phyloP scores from a whole-genome alignment of 1,140 invertebrate species.

The Acromyrmex heyeri region DNA sequence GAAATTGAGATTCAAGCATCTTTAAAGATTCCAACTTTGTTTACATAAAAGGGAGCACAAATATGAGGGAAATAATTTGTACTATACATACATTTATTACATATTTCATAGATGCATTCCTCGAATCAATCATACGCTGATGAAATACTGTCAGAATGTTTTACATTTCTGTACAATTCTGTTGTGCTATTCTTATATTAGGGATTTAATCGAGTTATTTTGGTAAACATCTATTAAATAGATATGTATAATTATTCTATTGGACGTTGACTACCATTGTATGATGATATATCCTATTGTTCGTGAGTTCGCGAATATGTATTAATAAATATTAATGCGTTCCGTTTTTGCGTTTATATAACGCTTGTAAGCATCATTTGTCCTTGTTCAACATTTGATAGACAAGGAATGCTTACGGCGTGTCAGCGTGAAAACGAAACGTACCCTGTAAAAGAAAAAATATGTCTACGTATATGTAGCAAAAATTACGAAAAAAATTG shows the following conservation, averaged over 20 bases:
- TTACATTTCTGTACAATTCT: conserved; percentile 34
- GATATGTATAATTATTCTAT: conserved; percentile 19
- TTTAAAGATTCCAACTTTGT: not conserved
- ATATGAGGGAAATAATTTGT: conserved; percentile 60
- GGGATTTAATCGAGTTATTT: not conserved
- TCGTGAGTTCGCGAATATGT: not conserved
- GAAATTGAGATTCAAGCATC: not conserved
- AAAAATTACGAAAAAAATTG: not conserved
- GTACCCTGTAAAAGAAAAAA: too few species aligned
- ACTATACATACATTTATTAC: conserved; percentile 68
- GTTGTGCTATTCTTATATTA: conserved; percentile 6
- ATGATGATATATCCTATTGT: not conserved
- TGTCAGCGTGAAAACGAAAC: too few species aligned
- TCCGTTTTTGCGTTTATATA: too few species aligned
- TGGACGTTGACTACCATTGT: not conserved
- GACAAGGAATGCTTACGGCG: too few species aligned
- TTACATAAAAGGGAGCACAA: not conserved
- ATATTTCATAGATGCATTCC: conserved; percentile 55
- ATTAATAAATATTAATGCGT: not conserved
- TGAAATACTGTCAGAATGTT: conserved; percentile 44
- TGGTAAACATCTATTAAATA: conserved; percentile 13
- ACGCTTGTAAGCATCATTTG: too few species aligned
- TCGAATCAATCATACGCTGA: conserved; percentile 15
- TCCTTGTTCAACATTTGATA: too few species aligned
- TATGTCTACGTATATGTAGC: not conserved